Evolutionary conservation across 2,888 invertebrate species (phyloP).

Genomic region (Apamea epomidion): DNA sequence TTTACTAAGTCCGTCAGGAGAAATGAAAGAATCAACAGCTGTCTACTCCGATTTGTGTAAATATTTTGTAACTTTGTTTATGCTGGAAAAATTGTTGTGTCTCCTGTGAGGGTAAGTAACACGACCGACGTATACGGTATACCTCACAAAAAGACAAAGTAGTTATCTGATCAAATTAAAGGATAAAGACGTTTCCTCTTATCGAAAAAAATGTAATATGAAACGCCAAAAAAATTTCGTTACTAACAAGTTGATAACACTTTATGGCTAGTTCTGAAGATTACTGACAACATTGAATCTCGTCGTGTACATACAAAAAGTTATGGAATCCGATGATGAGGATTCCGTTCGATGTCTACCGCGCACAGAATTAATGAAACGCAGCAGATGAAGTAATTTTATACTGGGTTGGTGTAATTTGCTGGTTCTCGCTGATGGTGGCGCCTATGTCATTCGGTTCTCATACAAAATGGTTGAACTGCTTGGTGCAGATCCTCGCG

Average conservation of each 20-base stretch:
- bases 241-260: background rate
- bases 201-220: background rate
- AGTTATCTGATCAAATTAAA: background rate
- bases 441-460: too few species aligned
- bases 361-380: background rate
- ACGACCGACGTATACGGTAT: background rate
- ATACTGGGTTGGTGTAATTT: background rate
- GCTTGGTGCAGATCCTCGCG: too few species aligned
- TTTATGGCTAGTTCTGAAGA: too few species aligned
- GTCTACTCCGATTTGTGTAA: background rate
- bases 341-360: background rate
- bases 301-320: background rate
- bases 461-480: too few species aligned
- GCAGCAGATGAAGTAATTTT: background rate
- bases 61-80: background rate
- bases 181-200: background rate
- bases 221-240: background rate
- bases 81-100: background rate
- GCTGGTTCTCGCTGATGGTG: background rate
- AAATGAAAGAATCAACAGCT: constrained; percentile 26
- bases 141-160: background rate
- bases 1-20: background rate
- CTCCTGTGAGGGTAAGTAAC: constrained; percentile 13
- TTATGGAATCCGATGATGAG: background rate
- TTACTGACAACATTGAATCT: background rate